Evolutionary conservation across 2,888 invertebrate genomes (phyloP).

Genomic region (Aplocera efformata): DNA sequence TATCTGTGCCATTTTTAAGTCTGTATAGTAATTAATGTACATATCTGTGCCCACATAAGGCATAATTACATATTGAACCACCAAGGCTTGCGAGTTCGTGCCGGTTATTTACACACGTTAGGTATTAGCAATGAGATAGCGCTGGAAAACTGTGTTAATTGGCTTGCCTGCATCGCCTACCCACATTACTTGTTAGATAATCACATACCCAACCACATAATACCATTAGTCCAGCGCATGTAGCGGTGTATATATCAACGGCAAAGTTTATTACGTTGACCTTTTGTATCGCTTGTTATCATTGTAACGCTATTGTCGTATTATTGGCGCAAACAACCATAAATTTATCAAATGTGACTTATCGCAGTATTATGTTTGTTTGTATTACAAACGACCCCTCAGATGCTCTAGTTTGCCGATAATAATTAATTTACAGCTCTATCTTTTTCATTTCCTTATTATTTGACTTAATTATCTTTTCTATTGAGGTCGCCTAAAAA

Average conservation of each 20-base stretch:
- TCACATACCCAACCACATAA: constrained; percentile 29
- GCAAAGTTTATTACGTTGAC: constrained; percentile 43
- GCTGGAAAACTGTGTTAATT: constrained; percentile 41
- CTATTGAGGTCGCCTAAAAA: constrained; percentile 22
- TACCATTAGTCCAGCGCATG: constrained; percentile 27
- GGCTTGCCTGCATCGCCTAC: constrained; percentile 27
- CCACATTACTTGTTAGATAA: constrained; percentile 34
- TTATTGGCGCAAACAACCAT: constrained; percentile 47
- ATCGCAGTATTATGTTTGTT: constrained; percentile 52
- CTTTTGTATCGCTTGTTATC: constrained; percentile 51
- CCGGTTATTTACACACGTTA: constrained; percentile 22
- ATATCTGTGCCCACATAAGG: constrained; percentile 5
- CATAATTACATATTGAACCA: constrained; percentile 6
- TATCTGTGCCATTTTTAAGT: constrained; percentile 2
- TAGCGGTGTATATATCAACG: constrained; percentile 31
- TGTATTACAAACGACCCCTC: constrained; percentile 40
- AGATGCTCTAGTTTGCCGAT: constrained; percentile 37
- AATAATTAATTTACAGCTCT: constrained; percentile 33
- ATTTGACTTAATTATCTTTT: constrained; percentile 16
- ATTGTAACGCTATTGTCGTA: constrained; percentile 36
- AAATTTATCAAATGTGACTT: constrained; percentile 46
- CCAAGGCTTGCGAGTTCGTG: constrained; percentile 18
- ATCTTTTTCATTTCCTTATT: constrained; percentile 22
- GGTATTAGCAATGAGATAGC: constrained; percentile 22
- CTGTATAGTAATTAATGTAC: constrained; percentile 1